Evolutionary conservation across 2,797 vertebrate genomes (phyloP).

Genomic region (Micromesistius poutassou): DNA sequence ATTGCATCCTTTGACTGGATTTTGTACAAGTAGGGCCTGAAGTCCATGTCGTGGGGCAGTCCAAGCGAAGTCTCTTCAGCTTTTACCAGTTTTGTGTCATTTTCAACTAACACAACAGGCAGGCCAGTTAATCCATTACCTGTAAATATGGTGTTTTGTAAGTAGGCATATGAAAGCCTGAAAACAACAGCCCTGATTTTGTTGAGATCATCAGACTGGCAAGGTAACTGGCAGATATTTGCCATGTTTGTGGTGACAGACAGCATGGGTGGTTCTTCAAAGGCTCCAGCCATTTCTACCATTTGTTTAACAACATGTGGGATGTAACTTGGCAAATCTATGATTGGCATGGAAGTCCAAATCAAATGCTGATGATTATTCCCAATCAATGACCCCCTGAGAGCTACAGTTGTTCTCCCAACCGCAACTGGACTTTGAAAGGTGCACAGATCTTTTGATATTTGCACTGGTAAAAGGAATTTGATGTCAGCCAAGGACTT

Average conservation of each 20-base stretch:
- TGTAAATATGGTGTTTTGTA: constrained; percentile 46
- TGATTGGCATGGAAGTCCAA: constrained; percentile 73
- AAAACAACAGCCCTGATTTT: constrained; percentile 60
- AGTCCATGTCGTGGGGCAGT: not conserved
- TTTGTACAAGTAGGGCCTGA: constrained; percentile 69
- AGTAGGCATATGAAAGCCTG: constrained; percentile 45
- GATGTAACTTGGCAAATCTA: constrained; percentile 31
- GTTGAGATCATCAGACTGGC: constrained; percentile 29
- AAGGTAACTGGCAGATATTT: constrained; percentile 64
- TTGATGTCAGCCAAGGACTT: constrained; percentile 58
- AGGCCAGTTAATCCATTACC: constrained; percentile 40
- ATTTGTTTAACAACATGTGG: accelerated
- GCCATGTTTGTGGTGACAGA: constrained; percentile 61
- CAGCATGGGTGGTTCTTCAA: constrained; percentile 52
- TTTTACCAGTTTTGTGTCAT: constrained; percentile 54
- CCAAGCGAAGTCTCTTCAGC: constrained; percentile 35
- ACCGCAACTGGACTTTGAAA: constrained; percentile 58
- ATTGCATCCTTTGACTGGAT: constrained; percentile 16
- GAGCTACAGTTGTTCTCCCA: constrained; percentile 45
- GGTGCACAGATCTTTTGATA: constrained; percentile 44
- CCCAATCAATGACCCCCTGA: constrained; percentile 66
- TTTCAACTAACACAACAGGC: constrained; percentile 71
- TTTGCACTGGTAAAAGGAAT: constrained; percentile 65
- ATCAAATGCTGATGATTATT: constrained; percentile 41
- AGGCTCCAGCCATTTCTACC: constrained; percentile 52